These are phyloP conservation scores for Scaptomyza hsui DNA, from an alignment of 1,140 invertebrate species.

Conservation along the genomic window DNA sequence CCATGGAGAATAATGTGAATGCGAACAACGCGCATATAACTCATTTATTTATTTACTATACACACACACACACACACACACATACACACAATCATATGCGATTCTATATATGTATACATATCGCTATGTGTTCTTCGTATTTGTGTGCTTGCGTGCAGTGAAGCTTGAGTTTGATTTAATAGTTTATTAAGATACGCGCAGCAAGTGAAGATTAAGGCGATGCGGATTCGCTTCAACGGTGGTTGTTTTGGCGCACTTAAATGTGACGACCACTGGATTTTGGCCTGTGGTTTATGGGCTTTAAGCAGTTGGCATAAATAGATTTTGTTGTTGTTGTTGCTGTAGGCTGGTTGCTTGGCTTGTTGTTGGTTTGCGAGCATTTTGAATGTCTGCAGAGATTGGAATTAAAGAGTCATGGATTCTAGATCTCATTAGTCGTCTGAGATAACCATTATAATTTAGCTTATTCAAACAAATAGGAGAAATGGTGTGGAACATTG, in stretches of 20 bases:
- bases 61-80: too few species aligned
- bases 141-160: slow-evolving; percentile 65
- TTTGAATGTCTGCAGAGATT: slow-evolving; percentile 25
- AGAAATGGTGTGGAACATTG: not conserved
- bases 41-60: slow-evolving; percentile 79
- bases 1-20: slow-evolving; percentile 66
- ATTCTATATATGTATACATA: slow-evolving; percentile 15
- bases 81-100: slow-evolving; percentile 4
- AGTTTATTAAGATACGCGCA: slow-evolving; percentile 81
- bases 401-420: slow-evolving; percentile 12
- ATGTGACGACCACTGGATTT: slow-evolving; percentile 79
- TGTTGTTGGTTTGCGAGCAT: slow-evolving; percentile 14
- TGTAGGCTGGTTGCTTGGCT: slow-evolving; percentile 1
- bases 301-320: slow-evolving; percentile 68
- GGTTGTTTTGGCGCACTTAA: slow-evolving; percentile 60
- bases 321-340: slow-evolving; percentile 44
- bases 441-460: slow-evolving; percentile 21
- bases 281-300: slow-evolving; percentile 79
- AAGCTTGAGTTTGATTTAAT: slow-evolving; percentile 80
- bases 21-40: slow-evolving; percentile 76
- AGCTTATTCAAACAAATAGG: not conserved
- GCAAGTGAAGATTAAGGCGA: slow-evolving; percentile 77
- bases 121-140: slow-evolving; percentile 13
- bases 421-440: not conserved
- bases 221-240: slow-evolving; percentile 66